These are phyloP conservation scores for Pediacus dermestoides DNA, from an alignment of 2,888 invertebrate species.

Conservation along the genomic window DNA sequence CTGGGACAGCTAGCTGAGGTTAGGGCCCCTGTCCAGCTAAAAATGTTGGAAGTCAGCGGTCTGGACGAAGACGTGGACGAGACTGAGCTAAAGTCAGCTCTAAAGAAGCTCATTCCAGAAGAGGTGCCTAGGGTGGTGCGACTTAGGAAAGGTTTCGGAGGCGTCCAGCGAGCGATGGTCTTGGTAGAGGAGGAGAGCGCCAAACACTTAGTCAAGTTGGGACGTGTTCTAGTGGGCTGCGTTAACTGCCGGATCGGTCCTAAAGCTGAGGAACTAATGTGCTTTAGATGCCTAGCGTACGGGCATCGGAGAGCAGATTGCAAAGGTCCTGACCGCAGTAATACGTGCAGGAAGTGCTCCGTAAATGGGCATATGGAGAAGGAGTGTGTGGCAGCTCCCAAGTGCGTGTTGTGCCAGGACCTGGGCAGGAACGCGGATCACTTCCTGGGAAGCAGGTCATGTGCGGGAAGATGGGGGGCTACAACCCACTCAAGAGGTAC, in stretches of 20 bases:
- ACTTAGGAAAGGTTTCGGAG: background rate
- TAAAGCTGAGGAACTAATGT: background rate
- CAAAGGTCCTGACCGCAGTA: background rate
- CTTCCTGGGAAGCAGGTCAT: no score
- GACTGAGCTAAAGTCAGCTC: no score
- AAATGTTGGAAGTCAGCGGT: no score
- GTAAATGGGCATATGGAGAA: background rate
- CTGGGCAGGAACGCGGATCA: no score
- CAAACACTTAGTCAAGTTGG: background rate
- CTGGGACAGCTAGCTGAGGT: no score
- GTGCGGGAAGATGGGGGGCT: no score
- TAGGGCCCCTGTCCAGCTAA: no score
- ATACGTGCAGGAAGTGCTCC: background rate
- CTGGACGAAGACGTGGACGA: no score
- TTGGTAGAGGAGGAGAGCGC: background rate
- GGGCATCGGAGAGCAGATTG: background rate
- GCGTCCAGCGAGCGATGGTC: background rate
- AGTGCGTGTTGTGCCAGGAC: no score
- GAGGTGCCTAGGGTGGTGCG: background rate
- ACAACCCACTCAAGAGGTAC: no score
- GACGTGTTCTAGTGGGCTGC: background rate
- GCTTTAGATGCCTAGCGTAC: constrained; percentile 2
- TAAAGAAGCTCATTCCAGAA: no score
- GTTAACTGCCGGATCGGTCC: background rate
- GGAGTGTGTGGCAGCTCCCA: no score